Percentiles rank a stretch among this genome's conserved stretches.
Evolutionary conservation across 1,140 invertebrate species (phyloP).

Genomic region (Harlomillsia oculata): DNA sequence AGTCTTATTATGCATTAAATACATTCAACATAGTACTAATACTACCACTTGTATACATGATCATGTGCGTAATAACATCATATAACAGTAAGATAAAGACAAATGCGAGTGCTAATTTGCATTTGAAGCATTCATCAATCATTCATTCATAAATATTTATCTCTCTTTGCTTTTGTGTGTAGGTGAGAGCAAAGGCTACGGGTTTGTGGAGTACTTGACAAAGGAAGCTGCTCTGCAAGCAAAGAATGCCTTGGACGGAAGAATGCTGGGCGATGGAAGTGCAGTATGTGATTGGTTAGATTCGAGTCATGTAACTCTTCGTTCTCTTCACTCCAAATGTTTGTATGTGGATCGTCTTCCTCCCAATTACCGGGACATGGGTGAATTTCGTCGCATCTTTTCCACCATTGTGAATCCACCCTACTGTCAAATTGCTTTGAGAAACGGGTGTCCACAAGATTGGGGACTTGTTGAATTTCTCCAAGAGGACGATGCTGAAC

Average conservation of each 20-base stretch:
- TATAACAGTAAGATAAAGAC: no score
- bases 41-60: no score
- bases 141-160: no score
- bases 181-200: conserved; percentile 52
- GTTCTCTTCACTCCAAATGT: conserved; percentile 48
- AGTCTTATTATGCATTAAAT: no score
- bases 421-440: conserved; percentile 54
- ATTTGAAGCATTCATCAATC: no score
- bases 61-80: no score
- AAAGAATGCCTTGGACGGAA: conserved; percentile 45
- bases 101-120: no score
- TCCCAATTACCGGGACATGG: conserved; percentile 47
- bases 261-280: conserved; percentile 39
- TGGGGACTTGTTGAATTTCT: conserved; percentile 51
- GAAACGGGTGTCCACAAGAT: conserved; percentile 47
- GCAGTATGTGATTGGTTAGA: conserved; percentile 50
- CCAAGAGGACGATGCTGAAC: conserved; percentile 46
- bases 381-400: conserved; percentile 48
- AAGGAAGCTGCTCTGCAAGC: conserved; percentile 45
- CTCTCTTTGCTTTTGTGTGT: conserved; percentile 9
- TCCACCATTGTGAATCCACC: conserved; percentile 46
- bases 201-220: conserved; percentile 50
- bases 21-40: no score
- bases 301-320: conserved; percentile 44
- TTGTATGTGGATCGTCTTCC: conserved; percentile 48